Evolutionary conservation across 2,113 vertebrate genomes (phyloP).

Genomic region (Odontophorus gujanensis): DNA sequence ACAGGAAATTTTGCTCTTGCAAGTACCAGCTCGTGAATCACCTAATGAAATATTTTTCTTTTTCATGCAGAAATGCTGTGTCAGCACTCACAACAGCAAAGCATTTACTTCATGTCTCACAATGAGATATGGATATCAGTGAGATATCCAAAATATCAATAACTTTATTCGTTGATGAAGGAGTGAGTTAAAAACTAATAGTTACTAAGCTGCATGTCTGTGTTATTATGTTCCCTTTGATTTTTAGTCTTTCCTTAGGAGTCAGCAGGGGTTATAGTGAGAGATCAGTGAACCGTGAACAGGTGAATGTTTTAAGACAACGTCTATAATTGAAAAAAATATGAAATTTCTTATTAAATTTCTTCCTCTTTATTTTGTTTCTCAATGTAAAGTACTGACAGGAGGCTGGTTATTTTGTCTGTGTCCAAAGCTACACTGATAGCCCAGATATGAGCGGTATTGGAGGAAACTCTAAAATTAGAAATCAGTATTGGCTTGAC

Average conservation of each 20-base stretch:
- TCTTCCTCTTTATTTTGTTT: not conserved
- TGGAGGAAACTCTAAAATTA: not conserved
- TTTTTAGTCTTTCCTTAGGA: not conserved
- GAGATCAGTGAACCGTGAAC: not conserved
- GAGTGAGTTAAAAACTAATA: not conserved
- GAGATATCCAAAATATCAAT: not conserved
- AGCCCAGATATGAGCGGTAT: not conserved
- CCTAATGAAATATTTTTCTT: constrained; percentile 5
- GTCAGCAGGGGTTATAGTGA: not conserved
- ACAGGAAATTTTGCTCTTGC: not conserved
- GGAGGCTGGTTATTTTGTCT: not conserved
- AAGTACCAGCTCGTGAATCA: not conserved
- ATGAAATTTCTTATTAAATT: not conserved
- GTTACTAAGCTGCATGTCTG: not conserved
- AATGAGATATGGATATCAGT: not conserved
- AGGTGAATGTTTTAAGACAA: not conserved
- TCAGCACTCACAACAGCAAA: not conserved
- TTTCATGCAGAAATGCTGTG: not conserved
- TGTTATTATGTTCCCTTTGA: not conserved
- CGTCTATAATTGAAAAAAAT: not conserved
- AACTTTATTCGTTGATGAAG: not conserved
- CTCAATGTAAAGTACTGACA: not conserved
- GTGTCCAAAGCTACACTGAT: not conserved
- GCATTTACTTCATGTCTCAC: not conserved
- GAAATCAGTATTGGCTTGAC: not conserved